These are phyloP conservation scores for Mya arenaria DNA, from an alignment of 1,140 invertebrate species.

Conservation along the genomic window DNA sequence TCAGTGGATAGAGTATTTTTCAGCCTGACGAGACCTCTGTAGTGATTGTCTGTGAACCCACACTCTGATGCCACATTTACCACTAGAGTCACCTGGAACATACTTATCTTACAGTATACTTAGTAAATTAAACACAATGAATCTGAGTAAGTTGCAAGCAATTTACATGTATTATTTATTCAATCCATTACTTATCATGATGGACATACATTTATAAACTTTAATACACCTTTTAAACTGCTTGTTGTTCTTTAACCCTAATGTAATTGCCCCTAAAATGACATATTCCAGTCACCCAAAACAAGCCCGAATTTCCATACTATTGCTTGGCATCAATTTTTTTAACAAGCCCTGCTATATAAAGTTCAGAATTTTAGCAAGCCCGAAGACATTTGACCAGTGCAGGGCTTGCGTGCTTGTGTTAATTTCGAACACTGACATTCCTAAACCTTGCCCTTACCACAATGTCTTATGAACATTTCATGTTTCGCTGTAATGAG, in stretches of 20 bases:
- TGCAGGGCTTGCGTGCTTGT: too few relatives aligned
- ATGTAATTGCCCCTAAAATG: not conserved
- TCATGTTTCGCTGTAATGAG: too few relatives aligned
- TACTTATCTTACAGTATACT: not conserved
- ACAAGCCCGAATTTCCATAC: too few relatives aligned
- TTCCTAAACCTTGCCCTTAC: too few relatives aligned
- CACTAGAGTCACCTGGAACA: slow-evolving; percentile 85
- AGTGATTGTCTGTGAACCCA: slow-evolving; percentile 90
- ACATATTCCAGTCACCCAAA: too few relatives aligned
- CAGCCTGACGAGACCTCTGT: slow-evolving; percentile 88
- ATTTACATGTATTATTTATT: not conserved
- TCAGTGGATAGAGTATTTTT: slow-evolving; percentile 85
- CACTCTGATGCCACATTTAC: slow-evolving; percentile 95
- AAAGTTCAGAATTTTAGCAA: too few relatives aligned
- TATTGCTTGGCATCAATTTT: too few relatives aligned
- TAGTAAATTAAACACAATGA: not conserved
- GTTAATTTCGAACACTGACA: too few relatives aligned
- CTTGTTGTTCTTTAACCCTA: not conserved
- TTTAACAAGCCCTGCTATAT: too few relatives aligned
- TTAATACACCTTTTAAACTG: not conserved
- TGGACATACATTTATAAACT: not conserved
- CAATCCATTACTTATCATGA: not conserved
- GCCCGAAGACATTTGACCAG: too few relatives aligned
- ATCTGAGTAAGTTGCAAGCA: not conserved
- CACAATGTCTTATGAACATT: too few relatives aligned